These are phyloP conservation scores for Cheracebus regulus DNA, from an alignment of 2,797 vertebrate genomes.

Conservation along the genomic window DNA sequence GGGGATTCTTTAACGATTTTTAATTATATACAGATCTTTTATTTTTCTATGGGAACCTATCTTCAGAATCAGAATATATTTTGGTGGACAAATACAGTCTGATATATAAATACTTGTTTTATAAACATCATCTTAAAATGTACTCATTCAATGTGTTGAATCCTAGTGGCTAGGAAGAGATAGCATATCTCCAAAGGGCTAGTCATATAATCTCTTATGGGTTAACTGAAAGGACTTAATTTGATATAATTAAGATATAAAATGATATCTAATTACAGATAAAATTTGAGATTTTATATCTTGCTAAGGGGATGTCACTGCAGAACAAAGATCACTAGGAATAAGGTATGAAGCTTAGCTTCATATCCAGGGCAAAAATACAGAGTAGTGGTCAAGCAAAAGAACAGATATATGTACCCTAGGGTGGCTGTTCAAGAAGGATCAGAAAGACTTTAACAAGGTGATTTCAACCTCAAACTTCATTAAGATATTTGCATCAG, in stretches of 20 bases:
- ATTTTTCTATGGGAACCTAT: background rate
- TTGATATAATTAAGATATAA: background rate
- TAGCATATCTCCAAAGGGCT: background rate
- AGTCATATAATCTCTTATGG: background rate
- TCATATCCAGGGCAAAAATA: background rate
- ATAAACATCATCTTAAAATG: background rate
- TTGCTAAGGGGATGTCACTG: background rate
- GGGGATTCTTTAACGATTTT: background rate
- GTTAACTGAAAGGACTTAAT: background rate
- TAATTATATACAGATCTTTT: background rate
- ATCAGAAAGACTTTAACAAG: background rate
- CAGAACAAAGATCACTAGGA: background rate
- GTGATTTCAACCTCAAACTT: background rate
- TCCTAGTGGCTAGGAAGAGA: background rate
- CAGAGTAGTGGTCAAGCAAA: background rate
- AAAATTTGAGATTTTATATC: background rate
- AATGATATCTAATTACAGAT: background rate
- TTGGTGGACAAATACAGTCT: background rate
- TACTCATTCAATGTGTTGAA: background rate
- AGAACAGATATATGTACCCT: background rate
- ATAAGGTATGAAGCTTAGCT: background rate
- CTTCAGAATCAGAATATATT: background rate
- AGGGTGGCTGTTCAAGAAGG: background rate
- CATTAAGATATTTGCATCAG: background rate
- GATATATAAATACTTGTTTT: conserved; percentile 3